Evolutionary conservation across 35 echinoderm and acorn worm genomes (phyloP).

Genomic region (Acanthaster planci): DNA sequence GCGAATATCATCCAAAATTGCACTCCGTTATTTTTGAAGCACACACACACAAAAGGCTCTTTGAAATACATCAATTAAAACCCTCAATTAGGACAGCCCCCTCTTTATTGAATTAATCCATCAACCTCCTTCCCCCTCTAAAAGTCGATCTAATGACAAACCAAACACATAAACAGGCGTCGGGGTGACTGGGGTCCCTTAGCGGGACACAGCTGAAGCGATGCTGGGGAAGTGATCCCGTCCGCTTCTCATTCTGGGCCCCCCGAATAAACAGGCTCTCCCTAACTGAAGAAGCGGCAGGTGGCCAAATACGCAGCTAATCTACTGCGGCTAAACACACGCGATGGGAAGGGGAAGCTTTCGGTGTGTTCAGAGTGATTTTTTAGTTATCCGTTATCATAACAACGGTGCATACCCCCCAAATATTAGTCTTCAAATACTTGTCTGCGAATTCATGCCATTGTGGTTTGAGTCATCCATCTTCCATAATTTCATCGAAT

Average conservation of each 20-base stretch:
- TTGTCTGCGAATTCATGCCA: too few relatives aligned
- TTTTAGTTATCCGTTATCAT: too few relatives aligned
- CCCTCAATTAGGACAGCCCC: conserved; percentile 7
- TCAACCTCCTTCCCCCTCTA: not conserved
- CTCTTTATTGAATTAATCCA: conserved; percentile 28
- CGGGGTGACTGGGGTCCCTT: not conserved
- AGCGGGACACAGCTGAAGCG: conserved; percentile 17
- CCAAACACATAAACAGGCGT: not conserved
- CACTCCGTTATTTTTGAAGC: too few relatives aligned
- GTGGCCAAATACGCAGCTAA: not conserved
- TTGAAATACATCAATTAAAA: conserved; percentile 9
- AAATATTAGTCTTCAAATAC: too few relatives aligned
- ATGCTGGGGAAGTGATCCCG: not conserved
- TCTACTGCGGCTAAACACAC: too few relatives aligned
- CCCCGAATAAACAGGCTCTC: not conserved
- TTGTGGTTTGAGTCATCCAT: too few relatives aligned
- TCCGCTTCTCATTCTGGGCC: not conserved
- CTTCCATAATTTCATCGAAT: too few relatives aligned
- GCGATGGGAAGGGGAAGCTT: too few relatives aligned
- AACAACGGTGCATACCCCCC: too few relatives aligned
- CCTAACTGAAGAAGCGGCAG: conserved; percentile 13
- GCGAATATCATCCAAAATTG: too few relatives aligned
- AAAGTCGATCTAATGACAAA: conserved; percentile 1
- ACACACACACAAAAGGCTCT: too few relatives aligned
- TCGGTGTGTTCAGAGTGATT: too few relatives aligned